phyloP scores from a whole-genome alignment of 2,888 invertebrate genomes.

The Belgica antarctica region DNA sequence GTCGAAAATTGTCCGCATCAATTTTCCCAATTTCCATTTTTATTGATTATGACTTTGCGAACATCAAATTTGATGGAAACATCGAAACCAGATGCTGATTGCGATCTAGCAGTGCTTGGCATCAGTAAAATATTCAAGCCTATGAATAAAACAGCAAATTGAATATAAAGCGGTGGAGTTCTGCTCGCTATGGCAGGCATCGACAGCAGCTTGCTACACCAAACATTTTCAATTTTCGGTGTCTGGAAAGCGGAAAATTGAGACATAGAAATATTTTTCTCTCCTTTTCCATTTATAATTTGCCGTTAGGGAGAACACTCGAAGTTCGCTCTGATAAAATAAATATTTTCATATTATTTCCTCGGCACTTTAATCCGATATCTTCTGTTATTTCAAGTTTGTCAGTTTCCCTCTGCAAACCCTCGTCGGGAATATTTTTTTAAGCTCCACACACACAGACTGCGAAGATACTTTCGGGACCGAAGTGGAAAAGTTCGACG shows the following conservation, averaged over 20 bases:
- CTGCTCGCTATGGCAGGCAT: neutral
- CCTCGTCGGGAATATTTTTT: constrained; percentile 14
- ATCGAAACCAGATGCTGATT: constrained; percentile 40
- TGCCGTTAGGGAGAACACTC: neutral
- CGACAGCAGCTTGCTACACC: neutral
- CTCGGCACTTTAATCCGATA: constrained; percentile 41
- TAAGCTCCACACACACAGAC: constrained; percentile 22
- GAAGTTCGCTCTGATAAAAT: constrained; percentile 23
- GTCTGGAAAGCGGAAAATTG: constrained; percentile 9
- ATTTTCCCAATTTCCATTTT: constrained; percentile 33
- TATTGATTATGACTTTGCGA: constrained; percentile 42
- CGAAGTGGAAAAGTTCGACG: neutral
- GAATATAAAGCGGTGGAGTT: neutral
- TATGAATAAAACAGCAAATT: constrained; percentile 14
- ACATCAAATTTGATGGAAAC: constrained; percentile 36
- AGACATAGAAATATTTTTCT: constrained; percentile 3
- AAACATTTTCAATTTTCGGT: neutral
- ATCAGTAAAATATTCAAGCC: neutral
- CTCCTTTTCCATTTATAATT: constrained; percentile 8
- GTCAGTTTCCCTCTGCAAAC: neutral
- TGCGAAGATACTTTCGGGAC: neutral
- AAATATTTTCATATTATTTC: constrained; percentile 42
- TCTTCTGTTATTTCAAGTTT: constrained; percentile 42
- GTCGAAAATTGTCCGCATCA: constrained; percentile 36
- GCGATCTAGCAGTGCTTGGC: constrained; percentile 1